Base-by-base conservation (phyloP, 2,888 invertebrate genomes). In the Zele albiditarsus region DNA sequence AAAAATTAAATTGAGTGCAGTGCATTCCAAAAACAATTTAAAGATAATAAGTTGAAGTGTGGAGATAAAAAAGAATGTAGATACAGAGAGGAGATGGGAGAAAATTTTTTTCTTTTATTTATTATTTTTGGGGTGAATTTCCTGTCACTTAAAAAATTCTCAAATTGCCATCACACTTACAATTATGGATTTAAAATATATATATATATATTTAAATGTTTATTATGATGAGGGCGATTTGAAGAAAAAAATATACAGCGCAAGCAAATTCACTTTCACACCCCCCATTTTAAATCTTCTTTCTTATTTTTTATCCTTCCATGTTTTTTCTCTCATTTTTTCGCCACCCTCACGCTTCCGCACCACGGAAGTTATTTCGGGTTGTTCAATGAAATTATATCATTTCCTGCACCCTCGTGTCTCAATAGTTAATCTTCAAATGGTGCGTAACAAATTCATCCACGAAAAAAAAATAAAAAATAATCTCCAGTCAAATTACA, bases 361-460 rank as follows among this genome's bases (percentile, higher is more conserved):
- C 58, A 53, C 62, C 38, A 78, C 71, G 81, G 81, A 85, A 84
- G 81, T 81, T 80, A 86, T 85, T 85, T 81, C 78, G 83, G 80
- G 74, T 53, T 73, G 78, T 80, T 82, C 83, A 85, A 86, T 84
- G 80, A 79, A 86, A 84, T 85, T 83, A 84, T 80, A 77, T 81
- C 82, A 85, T 86, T 85, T 84, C 79, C 79, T 72, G 71, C 63
- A 60, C 42, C 49, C 57, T 63, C 62, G 53, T 10, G 28, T 31
- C 71, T 14, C 62, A 27, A 49, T 42, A 25, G 46, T 67, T 6
- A 60, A 42, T 66, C 10, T 63, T 14, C 42, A 28, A 14, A 72
- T 38, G 63, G 16, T 68, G 57, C 28, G 33, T 27, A 23, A 31
- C 23, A 20, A 14, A n/a, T n/a, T 16, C 12, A 6, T 70, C 28